phyloP scores from a whole-genome alignment of 2,888 invertebrate genomes.

The Drosophila buzzatii region DNA sequence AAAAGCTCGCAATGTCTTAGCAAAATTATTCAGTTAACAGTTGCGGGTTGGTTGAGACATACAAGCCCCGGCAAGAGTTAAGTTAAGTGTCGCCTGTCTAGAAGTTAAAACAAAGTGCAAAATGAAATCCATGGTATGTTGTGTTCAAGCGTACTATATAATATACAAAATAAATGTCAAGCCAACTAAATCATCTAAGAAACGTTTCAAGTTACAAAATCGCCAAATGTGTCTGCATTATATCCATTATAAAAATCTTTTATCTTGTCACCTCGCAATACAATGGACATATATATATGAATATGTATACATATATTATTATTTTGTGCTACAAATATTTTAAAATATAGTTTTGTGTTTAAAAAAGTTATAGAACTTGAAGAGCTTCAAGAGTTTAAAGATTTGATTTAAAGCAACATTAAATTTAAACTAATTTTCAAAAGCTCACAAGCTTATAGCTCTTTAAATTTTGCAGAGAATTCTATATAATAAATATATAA shows the following conservation, averaged over 20 bases:
- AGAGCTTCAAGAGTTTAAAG: background rate
- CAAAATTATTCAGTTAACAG: slow-evolving; percentile 85
- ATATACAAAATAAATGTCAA: slow-evolving; percentile 22
- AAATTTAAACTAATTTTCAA: background rate
- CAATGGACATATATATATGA: slow-evolving; percentile 21
- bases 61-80: slow-evolving; percentile 76
- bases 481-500: too few relatives aligned
- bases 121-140: slow-evolving; percentile 85
- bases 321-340: slow-evolving; percentile 26
- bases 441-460: background rate
- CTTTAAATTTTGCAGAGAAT: background rate
- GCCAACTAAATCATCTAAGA: slow-evolving; percentile 15
- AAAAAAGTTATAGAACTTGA: background rate
- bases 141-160: slow-evolving; percentile 65
- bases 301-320: slow-evolving; percentile 2
- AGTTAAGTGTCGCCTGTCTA: slow-evolving; percentile 54
- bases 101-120: slow-evolving; percentile 70
- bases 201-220: slow-evolving; percentile 33
- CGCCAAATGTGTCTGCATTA: slow-evolving; percentile 37
- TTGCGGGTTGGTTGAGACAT: slow-evolving; percentile 85
- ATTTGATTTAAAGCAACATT: background rate
- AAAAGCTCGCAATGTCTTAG: slow-evolving; percentile 84
- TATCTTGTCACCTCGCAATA: slow-evolving; percentile 9
- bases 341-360: background rate
- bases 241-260: slow-evolving; percentile 14